Evolutionary conservation across 2,888 invertebrate genomes (phyloP).

Genomic region (Clitarchus hookeri): DNA sequence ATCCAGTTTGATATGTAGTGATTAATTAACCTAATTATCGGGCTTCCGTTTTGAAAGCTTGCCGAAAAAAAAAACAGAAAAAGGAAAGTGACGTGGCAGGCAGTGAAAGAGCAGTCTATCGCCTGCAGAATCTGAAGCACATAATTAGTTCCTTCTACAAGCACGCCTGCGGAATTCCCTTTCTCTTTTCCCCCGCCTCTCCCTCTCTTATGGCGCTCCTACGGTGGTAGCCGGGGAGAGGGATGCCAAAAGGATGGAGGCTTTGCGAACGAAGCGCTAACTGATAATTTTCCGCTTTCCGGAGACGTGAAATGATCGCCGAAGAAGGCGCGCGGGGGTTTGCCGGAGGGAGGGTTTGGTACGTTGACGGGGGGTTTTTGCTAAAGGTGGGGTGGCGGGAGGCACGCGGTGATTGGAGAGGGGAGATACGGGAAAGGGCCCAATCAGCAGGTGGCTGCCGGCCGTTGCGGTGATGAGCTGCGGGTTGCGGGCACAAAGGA

Average conservation of each 20-base stretch:
- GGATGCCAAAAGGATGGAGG: too few species aligned
- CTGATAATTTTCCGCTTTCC: slow-evolving; percentile 8
- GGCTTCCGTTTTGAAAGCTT: neutral
- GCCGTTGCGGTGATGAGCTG: neutral
- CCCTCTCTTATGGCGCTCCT: neutral
- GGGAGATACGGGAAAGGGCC: neutral
- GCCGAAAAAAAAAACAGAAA: neutral
- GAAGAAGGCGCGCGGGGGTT: neutral
- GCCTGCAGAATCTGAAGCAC: neutral
- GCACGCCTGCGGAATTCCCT: neutral
- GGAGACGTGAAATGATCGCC: neutral
- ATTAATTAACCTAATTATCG: neutral
- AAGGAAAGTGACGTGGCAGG: neutral
- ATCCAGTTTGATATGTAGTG: neutral
- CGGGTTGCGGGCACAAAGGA: neutral
- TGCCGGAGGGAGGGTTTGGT: neutral
- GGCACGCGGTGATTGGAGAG: neutral
- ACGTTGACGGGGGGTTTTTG: neutral
- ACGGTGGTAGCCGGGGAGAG: neutral
- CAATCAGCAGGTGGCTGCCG: neutral
- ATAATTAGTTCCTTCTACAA: slow-evolving; percentile 1
- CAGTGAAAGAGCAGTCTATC: neutral
- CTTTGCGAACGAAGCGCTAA: neutral
- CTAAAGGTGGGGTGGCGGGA: neutral
- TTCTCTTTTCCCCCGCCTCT: neutral